These are phyloP conservation scores for Halictus rubicundus DNA, from an alignment of 1,140 invertebrate genomes.

Conservation along the genomic window DNA sequence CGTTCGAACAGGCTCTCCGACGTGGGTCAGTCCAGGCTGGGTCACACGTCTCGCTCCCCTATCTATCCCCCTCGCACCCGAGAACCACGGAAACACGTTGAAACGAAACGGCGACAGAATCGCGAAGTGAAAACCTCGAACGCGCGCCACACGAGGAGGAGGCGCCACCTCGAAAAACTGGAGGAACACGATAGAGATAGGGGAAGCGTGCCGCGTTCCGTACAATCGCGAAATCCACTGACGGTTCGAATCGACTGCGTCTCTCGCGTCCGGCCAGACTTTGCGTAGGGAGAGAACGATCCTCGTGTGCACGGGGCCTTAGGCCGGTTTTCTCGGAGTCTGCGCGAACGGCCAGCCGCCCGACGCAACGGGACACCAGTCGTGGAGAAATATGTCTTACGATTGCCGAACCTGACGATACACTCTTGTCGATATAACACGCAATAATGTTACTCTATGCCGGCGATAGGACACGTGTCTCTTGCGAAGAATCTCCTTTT, in stretches of 20 bases:
- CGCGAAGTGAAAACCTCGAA: conserved; percentile 15
- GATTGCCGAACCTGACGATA: no score
- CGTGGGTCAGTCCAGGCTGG: conserved; percentile 56
- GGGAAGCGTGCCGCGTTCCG: conserved; percentile 31
- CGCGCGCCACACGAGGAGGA: conserved; percentile 48
- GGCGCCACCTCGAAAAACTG: conserved; percentile 61
- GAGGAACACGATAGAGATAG: conserved; percentile 41
- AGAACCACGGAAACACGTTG: background rate
- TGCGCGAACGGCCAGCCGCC: background rate
- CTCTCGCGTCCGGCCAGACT: background rate
- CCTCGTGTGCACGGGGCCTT: conserved; percentile 34
- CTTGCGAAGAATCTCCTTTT: no score
- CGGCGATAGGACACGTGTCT: no score
- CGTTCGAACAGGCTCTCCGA: conserved; percentile 27
- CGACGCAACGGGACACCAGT: conserved; percentile 12
- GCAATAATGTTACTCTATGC: no score
- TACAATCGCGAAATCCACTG: conserved; percentile 57
- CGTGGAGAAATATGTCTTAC: no score
- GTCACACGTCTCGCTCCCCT: conserved; percentile 47
- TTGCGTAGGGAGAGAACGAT: conserved; percentile 37
- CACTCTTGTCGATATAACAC: no score
- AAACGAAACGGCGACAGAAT: conserved; percentile 7
- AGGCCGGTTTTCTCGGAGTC: conserved; percentile 36
- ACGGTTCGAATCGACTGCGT: conserved; percentile 28
- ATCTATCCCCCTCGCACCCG: conserved; percentile 11